phyloP scores from a whole-genome alignment of 2,797 vertebrate species.

The Otus scops region DNA sequence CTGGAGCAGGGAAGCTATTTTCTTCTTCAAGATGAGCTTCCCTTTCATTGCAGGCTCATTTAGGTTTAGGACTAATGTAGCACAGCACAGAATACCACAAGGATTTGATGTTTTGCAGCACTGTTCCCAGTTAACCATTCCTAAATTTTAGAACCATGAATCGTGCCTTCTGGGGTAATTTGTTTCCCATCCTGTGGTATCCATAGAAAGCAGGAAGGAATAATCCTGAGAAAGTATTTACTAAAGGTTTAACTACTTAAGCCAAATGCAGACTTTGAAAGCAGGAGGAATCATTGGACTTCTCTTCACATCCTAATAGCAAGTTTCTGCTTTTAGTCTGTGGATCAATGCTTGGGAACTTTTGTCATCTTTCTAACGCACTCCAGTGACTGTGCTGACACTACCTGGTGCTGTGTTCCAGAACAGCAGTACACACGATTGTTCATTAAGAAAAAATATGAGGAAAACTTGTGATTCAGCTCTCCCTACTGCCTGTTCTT shows the following conservation, averaged over 20 bases:
- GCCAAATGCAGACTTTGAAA: background rate
- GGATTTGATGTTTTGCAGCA: background rate
- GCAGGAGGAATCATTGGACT: background rate
- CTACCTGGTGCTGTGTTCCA: background rate
- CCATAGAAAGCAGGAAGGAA: background rate
- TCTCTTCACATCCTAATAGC: background rate
- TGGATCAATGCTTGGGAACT: background rate
- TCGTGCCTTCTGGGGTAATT: background rate
- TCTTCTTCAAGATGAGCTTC: background rate
- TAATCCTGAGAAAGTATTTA: background rate
- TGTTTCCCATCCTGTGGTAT: background rate
- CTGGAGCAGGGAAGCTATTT: background rate
- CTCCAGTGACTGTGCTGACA: background rate
- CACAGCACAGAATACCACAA: background rate
- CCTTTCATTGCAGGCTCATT: background rate
- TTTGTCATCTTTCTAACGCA: background rate
- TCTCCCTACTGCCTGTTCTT: slow-evolving; percentile 25
- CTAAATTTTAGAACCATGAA: background rate
- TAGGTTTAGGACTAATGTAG: background rate
- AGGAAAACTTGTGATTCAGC: slow-evolving; percentile 64
- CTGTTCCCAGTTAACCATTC: background rate
- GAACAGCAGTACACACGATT: background rate
- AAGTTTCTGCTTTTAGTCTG: background rate
- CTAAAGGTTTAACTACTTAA: background rate
- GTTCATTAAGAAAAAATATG: slow-evolving; percentile 31